phyloP scores from a whole-genome alignment of 2,797 vertebrate species.

The Muraenolepis orangiensis region DNA sequence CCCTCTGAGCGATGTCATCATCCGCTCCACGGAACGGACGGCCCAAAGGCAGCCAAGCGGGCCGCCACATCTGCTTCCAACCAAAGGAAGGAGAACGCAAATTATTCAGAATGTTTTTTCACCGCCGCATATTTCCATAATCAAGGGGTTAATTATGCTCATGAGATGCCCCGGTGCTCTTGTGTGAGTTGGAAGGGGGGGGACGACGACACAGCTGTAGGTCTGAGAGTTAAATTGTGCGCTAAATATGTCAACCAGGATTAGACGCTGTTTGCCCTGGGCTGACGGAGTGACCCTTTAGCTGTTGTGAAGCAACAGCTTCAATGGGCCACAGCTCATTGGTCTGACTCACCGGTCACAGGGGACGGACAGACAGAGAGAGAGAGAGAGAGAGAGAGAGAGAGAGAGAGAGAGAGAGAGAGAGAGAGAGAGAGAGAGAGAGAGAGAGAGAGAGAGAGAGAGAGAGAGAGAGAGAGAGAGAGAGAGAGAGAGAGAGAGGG shows the following conservation, averaged over 20 bases:
- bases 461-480: too few relatives aligned
- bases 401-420: too few relatives aligned
- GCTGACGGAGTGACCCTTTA: constrained; percentile 15
- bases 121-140: constrained; percentile 73
- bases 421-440: too few relatives aligned
- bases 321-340: too few relatives aligned
- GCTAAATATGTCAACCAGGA: constrained; percentile 77
- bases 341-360: background rate
- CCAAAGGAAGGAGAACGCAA: constrained; percentile 36
- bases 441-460: too few relatives aligned
- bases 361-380: too few relatives aligned
- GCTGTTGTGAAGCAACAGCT: too few relatives aligned
- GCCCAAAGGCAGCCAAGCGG: constrained; percentile 58
- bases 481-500: too few relatives aligned
- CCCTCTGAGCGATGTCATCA: constrained; percentile 56
- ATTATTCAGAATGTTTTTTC: constrained; percentile 57
- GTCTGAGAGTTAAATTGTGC: constrained; percentile 79
- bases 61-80: constrained; percentile 64
- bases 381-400: too few relatives aligned
- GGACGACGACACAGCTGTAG: constrained; percentile 77
- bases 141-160: constrained; percentile 79
- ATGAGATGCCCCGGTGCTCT: constrained; percentile 65
- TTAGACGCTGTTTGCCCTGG: constrained; percentile 63
- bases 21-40: constrained; percentile 47
- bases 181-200: constrained; percentile 75